These are phyloP conservation scores for Cossypha dichroa DNA, from an alignment of 2,797 vertebrate species.

Conservation along the genomic window DNA sequence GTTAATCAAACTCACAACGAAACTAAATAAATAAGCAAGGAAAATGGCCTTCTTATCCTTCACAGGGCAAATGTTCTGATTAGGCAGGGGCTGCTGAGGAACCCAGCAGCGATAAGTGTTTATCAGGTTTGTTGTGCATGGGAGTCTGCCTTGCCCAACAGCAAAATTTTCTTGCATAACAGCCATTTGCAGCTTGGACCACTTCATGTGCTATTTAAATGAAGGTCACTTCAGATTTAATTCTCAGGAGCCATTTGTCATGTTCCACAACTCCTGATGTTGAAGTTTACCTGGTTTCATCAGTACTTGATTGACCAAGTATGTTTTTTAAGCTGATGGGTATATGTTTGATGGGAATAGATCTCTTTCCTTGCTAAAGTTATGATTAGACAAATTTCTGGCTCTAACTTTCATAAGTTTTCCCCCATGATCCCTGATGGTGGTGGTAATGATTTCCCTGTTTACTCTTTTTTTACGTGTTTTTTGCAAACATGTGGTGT, in stretches of 20 bases:
- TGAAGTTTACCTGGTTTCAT: background rate
- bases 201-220: background rate
- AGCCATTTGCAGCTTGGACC: background rate
- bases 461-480: background rate
- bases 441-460: background rate
- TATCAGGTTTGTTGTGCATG: background rate
- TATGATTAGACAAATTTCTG: background rate
- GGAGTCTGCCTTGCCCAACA: background rate
- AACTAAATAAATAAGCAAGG: slow-evolving; percentile 33
- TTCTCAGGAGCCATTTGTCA: background rate
- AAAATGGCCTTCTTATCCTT: slow-evolving; percentile 55
- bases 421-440: background rate
- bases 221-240: background rate
- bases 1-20: slow-evolving; percentile 38
- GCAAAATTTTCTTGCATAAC: slow-evolving; percentile 20
- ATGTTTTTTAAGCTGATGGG: background rate
- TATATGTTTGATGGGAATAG: background rate
- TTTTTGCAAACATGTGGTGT: background rate
- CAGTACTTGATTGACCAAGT: background rate
- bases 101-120: slow-evolving; percentile 35
- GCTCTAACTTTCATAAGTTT: background rate
- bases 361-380: background rate
- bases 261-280: background rate
- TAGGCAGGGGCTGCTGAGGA: slow-evolving; percentile 30
- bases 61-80: slow-evolving; percentile 32